Conservation (phyloP, 30 jellyfish, hydroid and myxozoan species). For the Sanderia malayensis region DNA sequence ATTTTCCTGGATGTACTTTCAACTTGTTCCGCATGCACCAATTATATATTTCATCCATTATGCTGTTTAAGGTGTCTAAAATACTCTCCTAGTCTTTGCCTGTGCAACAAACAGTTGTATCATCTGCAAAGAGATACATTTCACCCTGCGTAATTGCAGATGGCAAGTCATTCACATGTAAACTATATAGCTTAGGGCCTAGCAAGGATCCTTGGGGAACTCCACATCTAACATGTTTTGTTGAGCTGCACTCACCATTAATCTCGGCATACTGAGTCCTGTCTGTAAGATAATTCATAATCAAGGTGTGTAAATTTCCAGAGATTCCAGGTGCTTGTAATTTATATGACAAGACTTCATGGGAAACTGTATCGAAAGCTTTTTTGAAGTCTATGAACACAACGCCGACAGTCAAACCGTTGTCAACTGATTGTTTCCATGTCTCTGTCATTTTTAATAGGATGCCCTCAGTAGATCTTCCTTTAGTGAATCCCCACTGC, state of each 20-base stretch:
- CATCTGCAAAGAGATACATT: constrained; percentile 34
- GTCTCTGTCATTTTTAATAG: constrained; percentile 57
- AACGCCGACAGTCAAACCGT: constrained; percentile 54
- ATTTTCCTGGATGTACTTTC: constrained; percentile 43
- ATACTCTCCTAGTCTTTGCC: constrained; percentile 52
- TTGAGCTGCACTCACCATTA: constrained; percentile 38
- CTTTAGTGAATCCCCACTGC: too few relatives aligned
- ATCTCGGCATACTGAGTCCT: constrained; percentile 49
- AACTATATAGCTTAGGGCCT: constrained; percentile 41
- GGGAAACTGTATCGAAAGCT: constrained; percentile 48
- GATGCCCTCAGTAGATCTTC: constrained; percentile 51
- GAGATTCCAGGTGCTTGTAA: constrained; percentile 60
- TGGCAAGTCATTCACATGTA: constrained; percentile 65
- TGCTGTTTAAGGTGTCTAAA: constrained; percentile 55
- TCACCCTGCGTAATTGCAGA: constrained; percentile 25
- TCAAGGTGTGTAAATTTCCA: constrained; percentile 36
- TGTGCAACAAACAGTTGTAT: constrained; percentile 51
- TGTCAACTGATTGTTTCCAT: constrained; percentile 35
- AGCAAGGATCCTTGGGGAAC: constrained; percentile 69
- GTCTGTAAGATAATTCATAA: constrained; percentile 44
- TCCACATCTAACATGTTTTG: constrained; percentile 32
- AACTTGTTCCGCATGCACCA: constrained; percentile 56
- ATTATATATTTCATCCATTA: constrained; percentile 45
- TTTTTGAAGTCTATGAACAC: too few relatives aligned
- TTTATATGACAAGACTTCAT: constrained; percentile 30